A percentile compares a stretch with the other conserved stretches of the same genome.
Conservation (phyloP, 2,888 invertebrate genomes). For the Apodemia duryi region DNA sequence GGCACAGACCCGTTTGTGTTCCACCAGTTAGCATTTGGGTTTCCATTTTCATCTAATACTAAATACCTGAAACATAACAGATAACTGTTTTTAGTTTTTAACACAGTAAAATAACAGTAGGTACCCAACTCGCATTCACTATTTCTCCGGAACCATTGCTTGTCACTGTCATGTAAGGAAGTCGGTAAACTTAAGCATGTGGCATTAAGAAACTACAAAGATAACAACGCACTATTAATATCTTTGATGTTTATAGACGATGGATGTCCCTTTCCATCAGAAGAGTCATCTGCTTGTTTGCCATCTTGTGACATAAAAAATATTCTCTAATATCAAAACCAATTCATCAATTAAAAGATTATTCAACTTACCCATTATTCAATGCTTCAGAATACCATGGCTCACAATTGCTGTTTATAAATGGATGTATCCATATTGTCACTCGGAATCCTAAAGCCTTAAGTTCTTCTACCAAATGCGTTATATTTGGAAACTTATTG, state of each 20-base stretch:
- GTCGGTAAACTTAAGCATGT: too few relatives aligned
- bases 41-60: constrained; percentile 64
- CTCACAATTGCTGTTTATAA: constrained; percentile 86
- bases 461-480: constrained; percentile 77
- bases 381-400: constrained; percentile 79
- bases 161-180: too few relatives aligned
- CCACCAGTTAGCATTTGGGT: constrained; percentile 73
- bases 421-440: constrained; percentile 93
- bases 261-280: too few relatives aligned
- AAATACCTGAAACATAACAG: constrained; percentile 54
- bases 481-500: constrained; percentile 84
- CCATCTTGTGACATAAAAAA: too few relatives aligned
- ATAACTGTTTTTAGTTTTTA: neutral
- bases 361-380: constrained; percentile 66
- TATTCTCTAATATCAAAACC: too few relatives aligned
- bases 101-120: too few relatives aligned
- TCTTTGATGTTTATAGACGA: too few relatives aligned
- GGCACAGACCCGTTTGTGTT: constrained; percentile 68
- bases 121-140: too few relatives aligned
- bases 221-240: too few relatives aligned
- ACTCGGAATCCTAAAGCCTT: constrained; percentile 84
- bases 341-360: neutral
- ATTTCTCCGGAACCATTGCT: too few relatives aligned
- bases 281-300: too few relatives aligned
- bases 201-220: too few relatives aligned